Conservation (phyloP, 2,797 vertebrate genomes). For the Enteromius viviparus region DNA sequence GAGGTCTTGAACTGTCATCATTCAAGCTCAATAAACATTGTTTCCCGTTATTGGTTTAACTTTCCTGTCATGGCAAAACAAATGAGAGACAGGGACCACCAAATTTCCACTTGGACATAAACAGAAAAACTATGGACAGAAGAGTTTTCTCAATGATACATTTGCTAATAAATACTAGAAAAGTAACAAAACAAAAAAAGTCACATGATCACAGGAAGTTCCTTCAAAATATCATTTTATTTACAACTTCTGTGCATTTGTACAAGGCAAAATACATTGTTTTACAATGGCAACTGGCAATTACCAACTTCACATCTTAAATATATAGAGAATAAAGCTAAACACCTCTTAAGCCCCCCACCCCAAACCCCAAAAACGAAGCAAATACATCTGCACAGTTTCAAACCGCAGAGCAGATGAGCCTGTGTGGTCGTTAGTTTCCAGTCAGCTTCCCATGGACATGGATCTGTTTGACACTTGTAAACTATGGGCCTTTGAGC, state of each 20-base stretch:
- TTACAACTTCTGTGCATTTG: constrained; percentile 34
- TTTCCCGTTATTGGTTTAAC: constrained; percentile 12
- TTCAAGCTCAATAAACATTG: constrained; percentile 71
- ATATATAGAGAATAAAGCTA: neutral
- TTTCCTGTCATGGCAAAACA: neutral
- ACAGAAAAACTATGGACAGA: neutral
- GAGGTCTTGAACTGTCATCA: constrained; percentile 72
- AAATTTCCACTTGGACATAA: neutral
- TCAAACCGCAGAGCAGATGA: constrained; percentile 51
- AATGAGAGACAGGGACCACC: neutral
- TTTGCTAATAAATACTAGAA: neutral
- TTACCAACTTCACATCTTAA: constrained; percentile 27
- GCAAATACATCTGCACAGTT: constrained; percentile 11
- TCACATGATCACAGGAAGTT: neutral
- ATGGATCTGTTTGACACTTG: constrained; percentile 71
- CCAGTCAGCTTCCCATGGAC: constrained; percentile 74
- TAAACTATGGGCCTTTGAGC: constrained; percentile 71
- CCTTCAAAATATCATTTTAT: constrained; percentile 40
- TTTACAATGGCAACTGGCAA: neutral
- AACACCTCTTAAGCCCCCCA: neutral
- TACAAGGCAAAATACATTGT: constrained; percentile 33
- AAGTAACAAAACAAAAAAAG: neutral
- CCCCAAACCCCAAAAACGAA: neutral
- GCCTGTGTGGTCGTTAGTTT: constrained; percentile 71
- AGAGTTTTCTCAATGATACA: neutral